Evolutionary conservation across 1,140 invertebrate genomes (phyloP), one percentile per base, ranked within the genome.

Genomic region (Diabrotica virgifera): DNA sequence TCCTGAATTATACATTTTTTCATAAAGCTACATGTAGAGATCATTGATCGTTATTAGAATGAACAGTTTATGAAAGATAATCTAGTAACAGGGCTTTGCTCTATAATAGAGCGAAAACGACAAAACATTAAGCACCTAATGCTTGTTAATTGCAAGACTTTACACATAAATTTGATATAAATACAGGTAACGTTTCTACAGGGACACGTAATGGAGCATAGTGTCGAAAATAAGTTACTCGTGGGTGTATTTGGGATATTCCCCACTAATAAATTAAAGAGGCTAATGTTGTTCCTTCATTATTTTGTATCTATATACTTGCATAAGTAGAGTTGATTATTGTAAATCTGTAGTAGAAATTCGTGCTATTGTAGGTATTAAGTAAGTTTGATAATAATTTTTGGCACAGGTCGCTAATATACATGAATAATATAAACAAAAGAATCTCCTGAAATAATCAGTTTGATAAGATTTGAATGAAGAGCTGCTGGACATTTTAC

Each of bases 121-220:
- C 67, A 64, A 63, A 68, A 65, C 59, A 68, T 68, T 68, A 68
- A 68, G 63, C 59, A 56, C 58, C 62, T 68, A 68, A 68, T 68
- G 67, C 67, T 62, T 68, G 67, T 68, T 68, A 68, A 68, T 68
- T 62, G 67, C 67, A 50, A 37, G 58, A 68, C 63, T 68, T 68
- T 50, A 37, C 37, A 68, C 67, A 62, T 68, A 68, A 68, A 68
- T 65, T 62, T 46, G 53, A 35, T 59, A 62, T 68, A 64, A 68
- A 68, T 59, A 65, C 67, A 68, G 67, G 67, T 68, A 68, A 51
- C 59, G n/a, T 37, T 8, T 10, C 55, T 10, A 35, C 9, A 10
- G 63, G 61, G 61, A 63, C 14, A 52, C 14, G 12, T 50, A 24
- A 40, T 9, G n/a, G 40, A 10, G 40, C 40, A 5, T 46, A 10